Evolutionary conservation across 2,888 invertebrate genomes (phyloP).

Genomic region (Euspilapteryx auroguttella): DNA sequence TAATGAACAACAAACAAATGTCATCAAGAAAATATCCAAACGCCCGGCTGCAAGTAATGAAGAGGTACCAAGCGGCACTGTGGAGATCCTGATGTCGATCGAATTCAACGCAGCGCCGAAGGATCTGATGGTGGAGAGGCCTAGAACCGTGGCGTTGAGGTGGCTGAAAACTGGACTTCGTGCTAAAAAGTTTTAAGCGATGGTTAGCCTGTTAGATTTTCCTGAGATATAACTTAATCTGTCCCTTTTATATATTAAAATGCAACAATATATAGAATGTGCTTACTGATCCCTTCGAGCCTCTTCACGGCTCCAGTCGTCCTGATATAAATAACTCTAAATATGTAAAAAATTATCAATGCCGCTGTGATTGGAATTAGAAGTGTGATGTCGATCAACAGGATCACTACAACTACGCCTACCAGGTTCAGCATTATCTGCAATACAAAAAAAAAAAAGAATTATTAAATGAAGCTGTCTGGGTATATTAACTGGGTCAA

Average conservation of each 20-base stretch:
- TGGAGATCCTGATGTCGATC: slow-evolving; percentile 64
- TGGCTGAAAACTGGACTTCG: slow-evolving; percentile 85
- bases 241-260: too few relatives aligned
- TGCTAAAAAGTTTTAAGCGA: slow-evolving; percentile 64
- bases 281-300: slow-evolving; percentile 68
- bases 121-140: slow-evolving; percentile 79
- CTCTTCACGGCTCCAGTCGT: slow-evolving; percentile 73
- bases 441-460: slow-evolving; percentile 11
- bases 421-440: slow-evolving; percentile 76
- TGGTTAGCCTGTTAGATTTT: too few relatives aligned
- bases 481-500: too few relatives aligned
- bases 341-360: slow-evolving; percentile 60
- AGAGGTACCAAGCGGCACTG: slow-evolving; percentile 69
- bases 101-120: slow-evolving; percentile 69
- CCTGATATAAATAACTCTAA: slow-evolving; percentile 66
- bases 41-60: slow-evolving; percentile 64
- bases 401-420: slow-evolving; percentile 77
- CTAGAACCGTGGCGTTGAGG: slow-evolving; percentile 76
- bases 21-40: slow-evolving; percentile 69
- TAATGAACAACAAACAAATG: slow-evolving; percentile 65
- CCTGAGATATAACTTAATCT: too few relatives aligned
- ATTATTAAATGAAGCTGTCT: too few relatives aligned
- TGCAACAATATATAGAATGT: too few relatives aligned
- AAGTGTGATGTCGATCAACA: slow-evolving; percentile 56
- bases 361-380: slow-evolving; percentile 57